phyloP scores from a whole-genome alignment of 2,888 invertebrate species.

The Acanthopleura granulata region DNA sequence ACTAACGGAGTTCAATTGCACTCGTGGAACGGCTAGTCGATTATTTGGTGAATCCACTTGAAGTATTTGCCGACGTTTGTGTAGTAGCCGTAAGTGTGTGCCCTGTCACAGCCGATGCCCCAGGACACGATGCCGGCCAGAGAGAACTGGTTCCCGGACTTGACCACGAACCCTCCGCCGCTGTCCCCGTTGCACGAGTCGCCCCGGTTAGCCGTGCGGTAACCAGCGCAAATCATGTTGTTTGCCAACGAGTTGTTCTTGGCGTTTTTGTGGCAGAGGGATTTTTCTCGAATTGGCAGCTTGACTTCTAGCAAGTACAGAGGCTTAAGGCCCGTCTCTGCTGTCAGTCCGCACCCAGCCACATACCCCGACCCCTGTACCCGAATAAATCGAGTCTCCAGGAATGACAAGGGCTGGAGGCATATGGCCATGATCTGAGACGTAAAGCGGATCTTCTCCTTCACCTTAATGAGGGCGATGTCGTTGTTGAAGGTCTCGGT shows the following conservation, averaged over 20 bases:
- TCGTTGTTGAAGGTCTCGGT: not conserved
- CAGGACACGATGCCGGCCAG: slow-evolving; percentile 4
- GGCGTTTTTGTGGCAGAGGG: not conserved
- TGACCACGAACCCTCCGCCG: not conserved
- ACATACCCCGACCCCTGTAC: not conserved
- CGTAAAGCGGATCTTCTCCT: not conserved
- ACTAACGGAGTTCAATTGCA: too few species aligned
- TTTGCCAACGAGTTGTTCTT: not conserved
- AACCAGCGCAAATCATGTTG: slow-evolving; percentile 19
- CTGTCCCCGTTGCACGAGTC: not conserved
- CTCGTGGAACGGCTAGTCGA: not conserved
- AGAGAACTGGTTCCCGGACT: not conserved
- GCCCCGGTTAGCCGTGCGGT: slow-evolving; percentile 2
- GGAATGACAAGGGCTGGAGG: not conserved
- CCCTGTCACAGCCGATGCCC: slow-evolving; percentile 4
- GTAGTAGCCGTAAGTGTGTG: not conserved
- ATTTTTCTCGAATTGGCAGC: not conserved
- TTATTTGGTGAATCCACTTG: slow-evolving; percentile 5
- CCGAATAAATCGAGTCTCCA: not conserved
- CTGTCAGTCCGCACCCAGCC: not conserved
- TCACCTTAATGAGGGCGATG: slow-evolving; percentile 7
- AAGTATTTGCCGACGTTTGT: not conserved
- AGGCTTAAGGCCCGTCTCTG: not conserved
- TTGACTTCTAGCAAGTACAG: slow-evolving; percentile 5
- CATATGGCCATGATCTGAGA: not conserved